phyloP scores from a whole-genome alignment of 2,797 vertebrate species.

The Rhinella marina region DNA sequence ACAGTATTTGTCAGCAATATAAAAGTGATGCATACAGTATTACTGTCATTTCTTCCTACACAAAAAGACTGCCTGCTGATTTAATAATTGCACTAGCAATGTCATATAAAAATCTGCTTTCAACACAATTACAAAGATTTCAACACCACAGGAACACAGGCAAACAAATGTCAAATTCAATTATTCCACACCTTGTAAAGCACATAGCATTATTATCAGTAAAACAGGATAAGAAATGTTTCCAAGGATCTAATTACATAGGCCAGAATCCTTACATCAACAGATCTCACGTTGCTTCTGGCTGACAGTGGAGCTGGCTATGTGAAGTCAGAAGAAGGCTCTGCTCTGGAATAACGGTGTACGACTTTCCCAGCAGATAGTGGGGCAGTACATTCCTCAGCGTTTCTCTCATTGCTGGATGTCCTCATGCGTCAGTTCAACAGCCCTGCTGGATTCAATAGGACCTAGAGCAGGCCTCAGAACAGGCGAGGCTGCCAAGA shows the following conservation, averaged over 20 bases:
- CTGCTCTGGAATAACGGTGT: constrained; percentile 13
- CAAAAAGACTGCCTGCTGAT: not conserved
- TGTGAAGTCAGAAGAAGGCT: not conserved
- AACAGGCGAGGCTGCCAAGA: constrained; percentile 24
- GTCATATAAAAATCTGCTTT: not conserved
- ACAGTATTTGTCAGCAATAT: not conserved
- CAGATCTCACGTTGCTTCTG: not conserved
- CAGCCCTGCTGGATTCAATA: constrained; percentile 36
- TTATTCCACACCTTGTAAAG: constrained; percentile 20
- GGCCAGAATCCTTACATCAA: constrained; percentile 10
- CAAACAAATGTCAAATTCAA: constrained; percentile 5
- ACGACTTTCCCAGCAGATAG: constrained; percentile 30
- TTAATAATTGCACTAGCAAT: not conserved
- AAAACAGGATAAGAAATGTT: constrained; percentile 9
- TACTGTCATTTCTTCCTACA: not conserved
- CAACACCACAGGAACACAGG: not conserved
- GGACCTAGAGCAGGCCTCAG: constrained; percentile 47
- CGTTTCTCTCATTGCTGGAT: constrained; percentile 39
- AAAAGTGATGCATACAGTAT: not conserved
- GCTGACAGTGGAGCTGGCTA: not conserved
- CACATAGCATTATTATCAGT: constrained; percentile 5
- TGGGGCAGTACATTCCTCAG: constrained; percentile 31
- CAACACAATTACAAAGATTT: not conserved
- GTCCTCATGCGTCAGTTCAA: constrained; percentile 49
- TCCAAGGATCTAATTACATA: constrained; percentile 10